A percentile compares a stretch with the other conserved stretches of the same genome.
Evolutionary conservation across 2,113 vertebrate genomes (phyloP).

Genomic region (Siphamia tubifer): DNA sequence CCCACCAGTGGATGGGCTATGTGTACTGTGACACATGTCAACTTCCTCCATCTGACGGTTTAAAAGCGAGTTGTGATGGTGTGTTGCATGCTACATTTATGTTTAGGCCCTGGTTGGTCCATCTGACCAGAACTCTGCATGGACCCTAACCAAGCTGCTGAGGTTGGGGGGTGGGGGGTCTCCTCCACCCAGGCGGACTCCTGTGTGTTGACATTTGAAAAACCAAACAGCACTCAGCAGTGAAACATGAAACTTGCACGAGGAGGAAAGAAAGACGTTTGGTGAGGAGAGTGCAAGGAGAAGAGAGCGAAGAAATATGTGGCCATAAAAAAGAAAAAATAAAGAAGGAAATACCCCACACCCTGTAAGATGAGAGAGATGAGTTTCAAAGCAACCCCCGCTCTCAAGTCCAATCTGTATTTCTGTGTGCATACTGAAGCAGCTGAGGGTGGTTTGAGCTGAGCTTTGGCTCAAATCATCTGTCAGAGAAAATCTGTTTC

Average conservation of each 20-base stretch:
- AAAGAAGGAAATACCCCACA: constrained; percentile 56
- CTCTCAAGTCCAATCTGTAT: constrained; percentile 21
- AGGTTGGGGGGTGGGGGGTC: constrained; percentile 8
- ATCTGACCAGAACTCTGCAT: constrained; percentile 13
- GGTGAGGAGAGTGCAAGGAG: neutral
- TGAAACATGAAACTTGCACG: constrained; percentile 55
- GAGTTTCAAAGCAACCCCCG: constrained; percentile 64
- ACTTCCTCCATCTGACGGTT: constrained; percentile 57
- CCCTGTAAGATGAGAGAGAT: constrained; percentile 55
- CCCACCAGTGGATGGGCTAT: constrained; percentile 55
- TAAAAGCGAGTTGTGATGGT: constrained; percentile 57
- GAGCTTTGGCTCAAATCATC: constrained; percentile 65
- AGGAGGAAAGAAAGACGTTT: constrained; percentile 3
- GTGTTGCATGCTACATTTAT: constrained; percentile 62
- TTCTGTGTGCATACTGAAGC: constrained; percentile 17
- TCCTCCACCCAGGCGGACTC: constrained; percentile 48
- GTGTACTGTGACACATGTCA: constrained; percentile 40
- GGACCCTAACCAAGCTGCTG: constrained; percentile 6
- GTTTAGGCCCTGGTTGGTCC: constrained; percentile 44
- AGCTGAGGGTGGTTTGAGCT: constrained; percentile 66
- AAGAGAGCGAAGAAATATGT: constrained; percentile 36
- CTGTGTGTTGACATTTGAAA: constrained; percentile 72
- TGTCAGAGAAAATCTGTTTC: constrained; percentile 83
- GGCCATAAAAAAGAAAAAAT: constrained; percentile 50
- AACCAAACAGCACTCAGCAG: constrained; percentile 65